Conservation (phyloP, 2,113 vertebrate species). For the Elgaria multicarinata region DNA sequence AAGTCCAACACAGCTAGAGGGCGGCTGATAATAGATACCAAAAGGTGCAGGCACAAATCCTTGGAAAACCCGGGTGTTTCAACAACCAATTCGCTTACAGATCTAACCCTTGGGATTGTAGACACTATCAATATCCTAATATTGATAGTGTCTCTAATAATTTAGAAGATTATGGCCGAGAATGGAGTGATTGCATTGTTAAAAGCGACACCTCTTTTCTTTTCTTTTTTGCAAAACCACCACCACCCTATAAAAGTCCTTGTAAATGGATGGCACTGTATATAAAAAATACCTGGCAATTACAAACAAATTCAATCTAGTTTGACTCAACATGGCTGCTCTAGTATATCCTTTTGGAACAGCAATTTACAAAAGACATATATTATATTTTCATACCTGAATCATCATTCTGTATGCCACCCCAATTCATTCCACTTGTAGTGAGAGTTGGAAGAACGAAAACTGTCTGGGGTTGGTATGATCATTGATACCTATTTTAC, state of each 20-base stretch:
- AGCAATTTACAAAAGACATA: neutral
- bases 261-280: neutral
- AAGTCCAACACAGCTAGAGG: too few species aligned
- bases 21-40: neutral
- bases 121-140: too few species aligned
- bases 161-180: neutral
- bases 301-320: neutral
- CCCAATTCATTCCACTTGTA: rapidly evolving
- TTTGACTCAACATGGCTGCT: neutral
- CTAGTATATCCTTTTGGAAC: neutral
- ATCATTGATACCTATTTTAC: neutral
- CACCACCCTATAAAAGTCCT: neutral
- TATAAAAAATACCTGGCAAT: neutral
- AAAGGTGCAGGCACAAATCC: neutral
- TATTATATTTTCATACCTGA: neutral
- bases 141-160: neutral
- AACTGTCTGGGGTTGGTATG: neutral
- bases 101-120: neutral
- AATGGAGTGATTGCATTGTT: neutral
- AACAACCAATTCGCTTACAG: too few species aligned
- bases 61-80: too few species aligned
- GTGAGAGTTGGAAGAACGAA: neutral
- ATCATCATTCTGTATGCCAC: neutral
- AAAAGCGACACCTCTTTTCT: neutral
- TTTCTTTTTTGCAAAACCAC: neutral